Percentiles rank a stretch among this genome's conserved stretches.
phyloP scores from a whole-genome alignment of 2,888 invertebrate species.

The Drosophila gaucha region DNA sequence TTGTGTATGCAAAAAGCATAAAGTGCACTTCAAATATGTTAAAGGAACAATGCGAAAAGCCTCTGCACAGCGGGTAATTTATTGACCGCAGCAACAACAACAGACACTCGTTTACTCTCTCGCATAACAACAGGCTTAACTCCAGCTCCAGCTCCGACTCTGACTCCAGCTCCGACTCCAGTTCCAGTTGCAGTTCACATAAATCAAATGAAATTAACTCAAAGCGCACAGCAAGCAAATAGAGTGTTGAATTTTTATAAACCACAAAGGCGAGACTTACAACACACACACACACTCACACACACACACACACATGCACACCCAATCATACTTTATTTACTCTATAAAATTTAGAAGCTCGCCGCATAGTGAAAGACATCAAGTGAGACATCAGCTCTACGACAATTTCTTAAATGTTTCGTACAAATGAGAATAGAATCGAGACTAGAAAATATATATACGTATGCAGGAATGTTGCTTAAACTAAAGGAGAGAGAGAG shows the following conservation, averaged over 20 bases:
- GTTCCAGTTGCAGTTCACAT: slow-evolving; percentile 40
- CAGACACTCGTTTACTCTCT: slow-evolving; percentile 28
- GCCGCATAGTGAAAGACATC: slow-evolving; percentile 3
- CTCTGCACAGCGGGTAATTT: slow-evolving; percentile 74
- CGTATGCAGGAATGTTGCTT: slow-evolving; percentile 47
- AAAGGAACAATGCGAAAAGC: slow-evolving; percentile 62
- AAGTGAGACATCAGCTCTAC: slow-evolving; percentile 41
- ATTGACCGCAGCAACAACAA: slow-evolving; percentile 65
- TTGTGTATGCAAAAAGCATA: slow-evolving; percentile 75
- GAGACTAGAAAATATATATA: slow-evolving; percentile 33
- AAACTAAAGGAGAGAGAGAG: slow-evolving; percentile 12
- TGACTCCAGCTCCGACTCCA: slow-evolving; percentile 4
- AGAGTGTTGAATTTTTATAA: slow-evolving; percentile 61
- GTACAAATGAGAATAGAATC: slow-evolving; percentile 65
- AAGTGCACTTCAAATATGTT: slow-evolving; percentile 75
- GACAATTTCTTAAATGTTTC: slow-evolving; percentile 76
- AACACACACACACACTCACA: slow-evolving; percentile 8
- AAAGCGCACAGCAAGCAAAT: slow-evolving; percentile 44
- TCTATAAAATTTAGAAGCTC: slow-evolving; percentile 57
- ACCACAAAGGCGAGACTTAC: slow-evolving; percentile 40
- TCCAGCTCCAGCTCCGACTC: slow-evolving; percentile 9
- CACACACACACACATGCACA: slow-evolving; percentile 2
- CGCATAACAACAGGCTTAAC: slow-evolving; percentile 40
- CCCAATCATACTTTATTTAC: slow-evolving; percentile 61
- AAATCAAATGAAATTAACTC: slow-evolving; percentile 75